phyloP scores from a whole-genome alignment of 2,888 invertebrate genomes.

The Emmelina monodactyla region DNA sequence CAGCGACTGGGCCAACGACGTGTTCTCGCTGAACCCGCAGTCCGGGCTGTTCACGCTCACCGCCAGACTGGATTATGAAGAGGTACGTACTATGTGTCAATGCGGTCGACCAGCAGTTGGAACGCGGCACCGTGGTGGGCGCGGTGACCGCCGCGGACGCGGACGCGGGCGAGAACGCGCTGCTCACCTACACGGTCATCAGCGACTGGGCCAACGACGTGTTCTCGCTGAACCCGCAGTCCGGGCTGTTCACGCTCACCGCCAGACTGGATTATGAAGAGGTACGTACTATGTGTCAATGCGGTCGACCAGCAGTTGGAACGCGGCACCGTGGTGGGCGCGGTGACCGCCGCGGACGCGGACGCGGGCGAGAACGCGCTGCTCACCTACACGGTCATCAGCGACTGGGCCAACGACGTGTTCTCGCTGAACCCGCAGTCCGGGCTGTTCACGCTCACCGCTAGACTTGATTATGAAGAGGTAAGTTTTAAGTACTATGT shows the following conservation, averaged over 20 bases:
- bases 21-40: slow-evolving; percentile 91
- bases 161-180: slow-evolving; percentile 87
- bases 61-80: slow-evolving; percentile 91
- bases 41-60: slow-evolving; percentile 93
- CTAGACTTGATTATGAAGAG: slow-evolving; percentile 93
- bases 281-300: too few species aligned
- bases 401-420: slow-evolving; percentile 95
- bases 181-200: slow-evolving; percentile 87
- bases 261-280: slow-evolving; percentile 93
- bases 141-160: slow-evolving; percentile 85
- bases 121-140: slow-evolving; percentile 86
- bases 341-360: slow-evolving; percentile 83
- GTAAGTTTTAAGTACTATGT: too few species aligned
- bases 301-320: too few species aligned
- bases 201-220: slow-evolving; percentile 96
- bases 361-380: slow-evolving; percentile 89
- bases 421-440: slow-evolving; percentile 93
- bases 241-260: slow-evolving; percentile 91
- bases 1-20: slow-evolving; percentile 95
- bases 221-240: slow-evolving; percentile 91
- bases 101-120: too few species aligned
- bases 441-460: slow-evolving; percentile 91
- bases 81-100: too few species aligned
- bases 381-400: slow-evolving; percentile 88
- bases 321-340: slow-evolving; percentile 86